Evolutionary conservation across 2,797 vertebrate species (phyloP), one percentile per base, ranked within the genome.

Genomic region (Spea hammondii): DNA sequence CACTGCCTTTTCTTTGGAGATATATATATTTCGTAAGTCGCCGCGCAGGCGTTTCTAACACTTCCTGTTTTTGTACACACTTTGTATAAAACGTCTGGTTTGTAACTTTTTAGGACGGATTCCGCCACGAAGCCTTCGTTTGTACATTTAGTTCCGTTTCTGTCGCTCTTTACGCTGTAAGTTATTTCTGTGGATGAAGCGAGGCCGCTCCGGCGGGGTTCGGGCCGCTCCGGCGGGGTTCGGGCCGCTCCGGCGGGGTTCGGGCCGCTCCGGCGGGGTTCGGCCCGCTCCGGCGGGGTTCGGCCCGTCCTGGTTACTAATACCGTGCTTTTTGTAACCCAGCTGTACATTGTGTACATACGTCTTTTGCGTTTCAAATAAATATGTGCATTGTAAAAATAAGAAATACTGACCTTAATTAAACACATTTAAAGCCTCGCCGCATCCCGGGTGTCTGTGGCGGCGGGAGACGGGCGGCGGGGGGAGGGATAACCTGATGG

Each of bases 381-480:
- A 59, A 91, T 32, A 32, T 84, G 91, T 90, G 90, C 91, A 89
- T 91, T 91, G 88, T 91, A 90, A 90, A 90, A 89, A 70, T 17
- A 44, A 67, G 87, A 90, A 86, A 90, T 90, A 91, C 88, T 91
- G 90, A 90, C 84, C 11, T 88, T 85, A 88, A 93, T 92, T 93
- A 93, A 93, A 93, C 90, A 77, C 64, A 82, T 88, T 91, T 91
- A 87, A 86, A 89, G 89, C 85, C 83, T 59, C 2, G 8, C 11
- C 12, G 62, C 14, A 13, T 60, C 6, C 6, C 47, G 11, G 51
- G 51, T 8, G 7, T 54, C 51, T 32, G 32, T 32, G 32, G 3
- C 32, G 32, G 32, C 2, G 32, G 32, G 32, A 32, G 32, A 32
- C 32, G 32, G 32, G 32, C 32, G 32, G 32, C 3, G 32, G 32